phyloP scores from a whole-genome alignment of 1,140 invertebrate genomes.

The Calycopis cecrops region DNA sequence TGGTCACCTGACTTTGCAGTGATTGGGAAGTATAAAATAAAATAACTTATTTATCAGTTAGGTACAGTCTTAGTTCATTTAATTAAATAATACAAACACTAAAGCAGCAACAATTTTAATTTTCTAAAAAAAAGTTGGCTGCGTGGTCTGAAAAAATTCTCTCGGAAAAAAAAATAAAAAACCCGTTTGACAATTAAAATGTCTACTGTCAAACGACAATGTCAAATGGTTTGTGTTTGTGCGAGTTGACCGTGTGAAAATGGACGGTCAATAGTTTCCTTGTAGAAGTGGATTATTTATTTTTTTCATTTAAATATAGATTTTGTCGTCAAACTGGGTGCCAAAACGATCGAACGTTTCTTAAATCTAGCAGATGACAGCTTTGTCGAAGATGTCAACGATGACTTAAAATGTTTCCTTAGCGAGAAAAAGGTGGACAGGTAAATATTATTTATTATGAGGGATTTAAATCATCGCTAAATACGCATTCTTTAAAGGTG shows the following conservation, averaged over 20 bases:
- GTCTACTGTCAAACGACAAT: conserved; percentile 18
- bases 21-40: too few species aligned
- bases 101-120: too few species aligned
- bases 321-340: conserved; percentile 68
- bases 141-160: too few species aligned
- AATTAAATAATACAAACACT: too few species aligned
- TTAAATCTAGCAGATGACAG: conserved; percentile 63
- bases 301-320: conserved; percentile 37
- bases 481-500: neutral
- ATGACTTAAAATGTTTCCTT: conserved; percentile 70
- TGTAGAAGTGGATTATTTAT: conserved; percentile 49
- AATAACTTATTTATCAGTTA: too few species aligned
- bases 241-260: conserved; percentile 41
- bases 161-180: too few species aligned
- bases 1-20: too few species aligned
- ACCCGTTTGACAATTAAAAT: neutral
- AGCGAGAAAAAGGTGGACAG: conserved; percentile 65
- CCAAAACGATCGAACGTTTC: conserved; percentile 69
- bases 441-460: conserved; percentile 53
- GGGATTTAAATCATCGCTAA: neutral
- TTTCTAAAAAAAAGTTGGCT: too few species aligned
- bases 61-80: too few species aligned
- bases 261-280: conserved; percentile 55
- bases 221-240: conserved; percentile 26
- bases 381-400: conserved; percentile 71